Conservation (phyloP, 2,797 vertebrate genomes). For the Psittacula echo region DNA sequence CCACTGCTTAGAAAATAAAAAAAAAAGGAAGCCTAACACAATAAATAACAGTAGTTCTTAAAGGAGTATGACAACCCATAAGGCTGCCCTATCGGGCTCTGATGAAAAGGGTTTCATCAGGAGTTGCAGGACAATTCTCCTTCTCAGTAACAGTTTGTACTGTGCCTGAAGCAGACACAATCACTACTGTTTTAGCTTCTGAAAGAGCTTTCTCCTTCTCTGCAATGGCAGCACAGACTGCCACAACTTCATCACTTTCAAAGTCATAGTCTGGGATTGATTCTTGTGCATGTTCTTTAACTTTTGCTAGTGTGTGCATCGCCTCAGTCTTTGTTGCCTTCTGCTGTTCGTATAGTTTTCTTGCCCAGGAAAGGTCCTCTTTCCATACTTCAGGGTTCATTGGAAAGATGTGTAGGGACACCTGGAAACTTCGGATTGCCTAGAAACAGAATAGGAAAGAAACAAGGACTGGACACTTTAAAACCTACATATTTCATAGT, state of each 20-base stretch:
- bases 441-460: constrained; percentile 3
- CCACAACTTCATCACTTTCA: constrained; percentile 94
- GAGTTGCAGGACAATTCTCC: constrained; percentile 52
- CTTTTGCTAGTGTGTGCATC: constrained; percentile 71
- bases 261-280: constrained; percentile 93
- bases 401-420: constrained; percentile 90
- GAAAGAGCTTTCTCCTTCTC: constrained; percentile 84
- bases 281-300: constrained; percentile 77
- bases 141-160: constrained; percentile 78
- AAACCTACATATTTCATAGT: not conserved
- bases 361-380: constrained; percentile 93
- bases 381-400: constrained; percentile 88
- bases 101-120: constrained; percentile 82
- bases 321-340: constrained; percentile 73
- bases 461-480: not conserved
- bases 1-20: not conserved
- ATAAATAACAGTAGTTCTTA: constrained; percentile 9
- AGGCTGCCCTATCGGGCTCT: constrained; percentile 82
- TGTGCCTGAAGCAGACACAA: constrained; percentile 80
- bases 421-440: constrained; percentile 86
- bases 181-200: constrained; percentile 80
- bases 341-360: constrained; percentile 82
- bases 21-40: not conserved
- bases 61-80: not conserved
- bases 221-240: constrained; percentile 91